Percentiles rank a stretch among this genome's conserved stretches.
phyloP scores from a whole-genome alignment of 2,113 vertebrate species.

The Festucalex cinctus region DNA sequence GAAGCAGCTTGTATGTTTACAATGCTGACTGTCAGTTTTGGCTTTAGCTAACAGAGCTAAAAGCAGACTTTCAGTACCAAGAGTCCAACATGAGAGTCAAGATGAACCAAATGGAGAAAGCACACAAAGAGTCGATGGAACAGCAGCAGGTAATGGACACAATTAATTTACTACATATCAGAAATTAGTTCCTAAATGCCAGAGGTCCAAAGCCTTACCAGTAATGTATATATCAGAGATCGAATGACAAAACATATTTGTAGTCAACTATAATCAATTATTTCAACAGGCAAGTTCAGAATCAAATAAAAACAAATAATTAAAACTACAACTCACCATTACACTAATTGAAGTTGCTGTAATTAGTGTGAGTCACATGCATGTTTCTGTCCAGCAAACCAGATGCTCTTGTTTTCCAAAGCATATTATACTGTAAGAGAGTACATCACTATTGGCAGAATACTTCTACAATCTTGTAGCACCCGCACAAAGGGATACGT shows the following conservation, averaged over 20 bases:
- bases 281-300: background rate
- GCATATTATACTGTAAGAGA: no score
- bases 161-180: background rate
- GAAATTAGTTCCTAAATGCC: background rate
- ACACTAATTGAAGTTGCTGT: background rate
- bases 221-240: no score
- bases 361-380: no score
- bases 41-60: conserved; percentile 89
- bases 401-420: no score
- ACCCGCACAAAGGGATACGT: background rate
- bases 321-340: background rate
- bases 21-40: conserved; percentile 2
- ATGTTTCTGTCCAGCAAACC: no score
- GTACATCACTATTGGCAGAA: no score
- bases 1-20: background rate
- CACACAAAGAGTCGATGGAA: conserved; percentile 96
- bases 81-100: conserved; percentile 96
- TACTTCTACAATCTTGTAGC: no score
- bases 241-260: no score
- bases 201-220: no score
- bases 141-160: conserved; percentile 82
- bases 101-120: conserved; percentile 99
- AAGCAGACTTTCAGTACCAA: conserved; percentile 98
- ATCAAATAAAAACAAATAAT: background rate
- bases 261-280: no score